These are phyloP conservation scores for Brachyptera putata DNA, from an alignment of 2,888 invertebrate species.

Conservation along the genomic window DNA sequence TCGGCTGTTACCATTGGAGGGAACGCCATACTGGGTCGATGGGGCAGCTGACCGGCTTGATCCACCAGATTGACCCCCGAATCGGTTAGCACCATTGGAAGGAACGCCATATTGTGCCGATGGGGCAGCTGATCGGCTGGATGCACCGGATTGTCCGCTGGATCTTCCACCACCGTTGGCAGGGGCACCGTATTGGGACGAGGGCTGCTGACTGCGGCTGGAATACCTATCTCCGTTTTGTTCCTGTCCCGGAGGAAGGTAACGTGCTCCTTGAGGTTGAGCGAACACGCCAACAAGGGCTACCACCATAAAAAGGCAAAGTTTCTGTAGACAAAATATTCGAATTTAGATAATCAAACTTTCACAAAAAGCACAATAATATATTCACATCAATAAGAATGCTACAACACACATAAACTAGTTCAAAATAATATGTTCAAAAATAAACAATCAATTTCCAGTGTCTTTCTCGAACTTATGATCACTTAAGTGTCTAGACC, in stretches of 20 bases:
- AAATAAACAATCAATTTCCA: too few species aligned
- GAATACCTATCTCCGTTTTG: not conserved
- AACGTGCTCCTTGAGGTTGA: not conserved
- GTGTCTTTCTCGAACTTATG: too few species aligned
- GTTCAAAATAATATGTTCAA: too few species aligned
- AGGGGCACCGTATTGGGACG: not conserved
- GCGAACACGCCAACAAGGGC: not conserved
- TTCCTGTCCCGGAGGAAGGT: not conserved
- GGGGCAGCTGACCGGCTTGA: not conserved
- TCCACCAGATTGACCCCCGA: not conserved
- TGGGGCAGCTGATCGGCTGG: not conserved
- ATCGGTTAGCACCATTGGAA: not conserved
- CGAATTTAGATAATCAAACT: too few species aligned
- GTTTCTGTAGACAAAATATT: too few species aligned
- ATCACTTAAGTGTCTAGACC: too few species aligned
- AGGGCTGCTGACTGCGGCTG: not conserved
- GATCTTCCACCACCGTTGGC: not conserved
- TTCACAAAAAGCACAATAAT: too few species aligned
- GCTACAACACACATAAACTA: too few species aligned
- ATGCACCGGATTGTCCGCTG: not conserved
- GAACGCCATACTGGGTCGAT: not conserved
- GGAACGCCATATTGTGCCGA: not conserved
- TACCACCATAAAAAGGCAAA: constrained; percentile 2
- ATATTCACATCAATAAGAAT: too few species aligned
- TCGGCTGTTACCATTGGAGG: too few species aligned